These are phyloP conservation scores for Atherinomorus stipes DNA, from an alignment of 2,113 vertebrate species.

Conservation along the genomic window DNA sequence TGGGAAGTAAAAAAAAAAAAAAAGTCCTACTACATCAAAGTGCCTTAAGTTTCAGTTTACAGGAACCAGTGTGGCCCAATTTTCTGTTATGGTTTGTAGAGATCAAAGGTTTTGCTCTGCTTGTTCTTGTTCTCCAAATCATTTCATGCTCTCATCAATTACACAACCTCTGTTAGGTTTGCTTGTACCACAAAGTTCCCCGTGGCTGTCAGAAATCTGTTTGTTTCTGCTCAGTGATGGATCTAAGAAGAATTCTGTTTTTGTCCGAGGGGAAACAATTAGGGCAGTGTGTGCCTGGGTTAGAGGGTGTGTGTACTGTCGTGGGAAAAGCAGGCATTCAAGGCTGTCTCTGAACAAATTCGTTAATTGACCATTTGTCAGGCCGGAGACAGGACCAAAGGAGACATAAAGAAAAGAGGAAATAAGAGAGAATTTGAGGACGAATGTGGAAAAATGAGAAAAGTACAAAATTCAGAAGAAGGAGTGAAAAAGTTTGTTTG, in stretches of 20 bases:
- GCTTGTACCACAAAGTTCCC: conserved; percentile 44
- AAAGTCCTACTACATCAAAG: background rate
- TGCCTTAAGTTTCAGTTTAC: background rate
- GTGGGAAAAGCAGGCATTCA: conserved; percentile 59
- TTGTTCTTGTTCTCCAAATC: conserved; percentile 22
- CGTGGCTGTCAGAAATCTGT: conserved; percentile 53
- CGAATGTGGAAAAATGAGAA: conserved; percentile 15
- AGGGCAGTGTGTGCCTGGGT: conserved; percentile 49
- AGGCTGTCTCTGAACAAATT: conserved; percentile 67
- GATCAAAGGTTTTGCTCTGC: conserved; percentile 39
- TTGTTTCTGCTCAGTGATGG: conserved; percentile 58
- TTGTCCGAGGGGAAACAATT: conserved; percentile 76
- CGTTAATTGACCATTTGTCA: conserved; percentile 63
- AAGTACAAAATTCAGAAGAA: conserved; percentile 11
- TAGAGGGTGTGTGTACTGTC: conserved; percentile 34
- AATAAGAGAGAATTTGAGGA: conserved; percentile 12
- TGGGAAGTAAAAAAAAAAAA: background rate
- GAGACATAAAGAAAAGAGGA: conserved; percentile 12
- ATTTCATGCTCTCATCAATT: conserved; percentile 36
- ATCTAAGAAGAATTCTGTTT: conserved; percentile 60
- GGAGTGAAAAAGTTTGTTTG: conserved; percentile 16
- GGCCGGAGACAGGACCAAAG: conserved; percentile 38
- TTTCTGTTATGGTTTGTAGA: conserved; percentile 38
- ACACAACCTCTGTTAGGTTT: conserved; percentile 51
- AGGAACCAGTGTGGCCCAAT: conserved; percentile 17